phyloP scores from a whole-genome alignment of 2,797 vertebrate species.

The Leuciscus waleckii region DNA sequence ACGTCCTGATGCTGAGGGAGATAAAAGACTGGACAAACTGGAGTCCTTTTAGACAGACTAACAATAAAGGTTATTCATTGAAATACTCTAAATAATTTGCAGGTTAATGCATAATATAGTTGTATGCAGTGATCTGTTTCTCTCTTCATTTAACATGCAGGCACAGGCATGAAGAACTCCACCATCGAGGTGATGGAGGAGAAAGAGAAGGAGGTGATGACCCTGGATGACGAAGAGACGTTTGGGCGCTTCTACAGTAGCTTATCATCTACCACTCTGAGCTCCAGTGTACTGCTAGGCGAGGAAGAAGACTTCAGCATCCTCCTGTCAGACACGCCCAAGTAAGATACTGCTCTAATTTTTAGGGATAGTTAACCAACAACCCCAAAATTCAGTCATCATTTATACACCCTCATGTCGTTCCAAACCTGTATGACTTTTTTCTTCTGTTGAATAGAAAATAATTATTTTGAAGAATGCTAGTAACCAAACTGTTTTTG shows the following conservation, averaged over 20 bases:
- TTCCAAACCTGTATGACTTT: neutral
- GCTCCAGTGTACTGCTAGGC: slow-evolving; percentile 62
- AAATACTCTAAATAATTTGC: neutral
- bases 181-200: slow-evolving; percentile 81
- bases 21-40: slow-evolving; percentile 83
- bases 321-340: slow-evolving; percentile 74
- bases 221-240: slow-evolving; percentile 80
- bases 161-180: slow-evolving; percentile 69
- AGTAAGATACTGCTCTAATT: slow-evolving; percentile 64
- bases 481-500: neutral
- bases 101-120: neutral
- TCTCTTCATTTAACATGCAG: slow-evolving; percentile 59
- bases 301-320: slow-evolving; percentile 78
- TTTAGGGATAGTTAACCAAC: neutral
- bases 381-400: neutral
- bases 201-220: slow-evolving; percentile 84
- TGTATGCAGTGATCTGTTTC: neutral
- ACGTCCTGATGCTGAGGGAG: slow-evolving; percentile 76
- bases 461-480: neutral
- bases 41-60: slow-evolving; percentile 85
- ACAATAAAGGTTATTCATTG: slow-evolving; percentile 78
- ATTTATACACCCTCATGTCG: neutral
- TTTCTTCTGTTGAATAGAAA: neutral
- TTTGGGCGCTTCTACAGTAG: slow-evolving; percentile 80
- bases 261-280: slow-evolving; percentile 63